Conservation (phyloP, 1,140 invertebrate species). For the Cyphomyrmex costatus region DNA sequence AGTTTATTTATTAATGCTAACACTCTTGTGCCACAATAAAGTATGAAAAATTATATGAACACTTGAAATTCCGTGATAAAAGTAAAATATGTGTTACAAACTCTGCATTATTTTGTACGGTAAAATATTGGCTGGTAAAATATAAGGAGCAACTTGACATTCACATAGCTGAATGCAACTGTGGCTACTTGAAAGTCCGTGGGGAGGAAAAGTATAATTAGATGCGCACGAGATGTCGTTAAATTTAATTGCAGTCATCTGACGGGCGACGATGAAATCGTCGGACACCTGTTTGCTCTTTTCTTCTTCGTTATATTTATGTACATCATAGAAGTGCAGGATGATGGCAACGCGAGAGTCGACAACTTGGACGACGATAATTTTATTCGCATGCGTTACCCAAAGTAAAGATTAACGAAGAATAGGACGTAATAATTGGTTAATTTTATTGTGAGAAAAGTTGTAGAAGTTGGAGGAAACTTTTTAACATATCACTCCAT, state of each 20-base stretch:
- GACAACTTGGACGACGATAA: conserved; percentile 19
- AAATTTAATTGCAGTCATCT: conserved; percentile 79
- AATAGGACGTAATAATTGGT: not conserved
- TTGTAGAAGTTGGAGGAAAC: not conserved
- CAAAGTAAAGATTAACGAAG: conserved; percentile 10
- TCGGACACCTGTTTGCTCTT: conserved; percentile 82
- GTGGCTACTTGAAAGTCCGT: conserved; percentile 56
- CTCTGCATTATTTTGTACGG: conserved; percentile 34
- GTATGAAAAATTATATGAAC: conserved; percentile 27
- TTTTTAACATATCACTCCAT: conserved; percentile 25
- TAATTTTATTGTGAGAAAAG: conserved; percentile 4
- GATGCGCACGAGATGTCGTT: conserved; percentile 77
- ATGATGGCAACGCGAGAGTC: not conserved
- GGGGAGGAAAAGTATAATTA: conserved; percentile 63
- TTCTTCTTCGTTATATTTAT: conserved; percentile 64
- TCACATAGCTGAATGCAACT: conserved; percentile 38
- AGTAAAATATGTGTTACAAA: conserved; percentile 41
- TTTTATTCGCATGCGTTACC: not conserved
- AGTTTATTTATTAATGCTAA: not conserved
- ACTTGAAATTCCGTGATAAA: conserved; percentile 29
- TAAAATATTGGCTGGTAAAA: conserved; percentile 30
- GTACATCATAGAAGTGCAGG: not conserved
- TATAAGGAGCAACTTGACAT: conserved; percentile 19
- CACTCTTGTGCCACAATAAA: conserved; percentile 7
- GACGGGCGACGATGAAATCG: conserved; percentile 68